These are phyloP conservation scores for Solea solea DNA, from an alignment of 2,113 vertebrate genomes.

Conservation along the genomic window DNA sequence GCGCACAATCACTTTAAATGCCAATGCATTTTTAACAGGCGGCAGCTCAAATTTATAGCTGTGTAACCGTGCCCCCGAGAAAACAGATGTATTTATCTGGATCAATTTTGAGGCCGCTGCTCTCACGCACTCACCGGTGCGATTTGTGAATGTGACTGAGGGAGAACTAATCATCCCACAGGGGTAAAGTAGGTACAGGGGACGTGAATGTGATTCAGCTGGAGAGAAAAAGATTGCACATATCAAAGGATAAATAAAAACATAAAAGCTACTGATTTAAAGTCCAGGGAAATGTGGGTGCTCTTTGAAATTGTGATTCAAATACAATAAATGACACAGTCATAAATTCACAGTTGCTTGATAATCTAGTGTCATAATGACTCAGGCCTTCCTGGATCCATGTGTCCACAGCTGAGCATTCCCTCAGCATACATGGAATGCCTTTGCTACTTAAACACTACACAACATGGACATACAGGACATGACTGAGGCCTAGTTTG, in stretches of 20 bases:
- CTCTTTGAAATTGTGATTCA: neutral
- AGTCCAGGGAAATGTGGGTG: neutral
- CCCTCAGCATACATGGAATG: conserved; percentile 3
- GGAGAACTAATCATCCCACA: conserved; percentile 27
- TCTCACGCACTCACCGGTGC: conserved; percentile 8
- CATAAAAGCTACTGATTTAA: neutral
- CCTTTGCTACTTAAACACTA: conserved; percentile 7
- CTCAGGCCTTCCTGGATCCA: neutral
- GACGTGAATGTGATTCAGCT: neutral
- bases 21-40: conserved; percentile 16
- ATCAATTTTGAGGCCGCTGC: conserved; percentile 12
- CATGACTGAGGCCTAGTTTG: conserved; percentile 26
- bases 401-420: conserved; percentile 23
- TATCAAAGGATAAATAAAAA: neutral
- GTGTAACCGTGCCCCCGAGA: conserved; percentile 10
- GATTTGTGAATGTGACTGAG: conserved; percentile 29
- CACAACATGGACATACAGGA: neutral
- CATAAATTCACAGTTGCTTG: neutral
- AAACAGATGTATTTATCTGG: conserved; percentile 10
- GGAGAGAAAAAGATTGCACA: conserved; percentile 3
- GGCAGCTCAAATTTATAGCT: conserved; percentile 17
- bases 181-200: conserved; percentile 10
- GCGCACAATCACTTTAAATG: conserved; percentile 19
- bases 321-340: neutral
- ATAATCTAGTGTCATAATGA: conserved; percentile 8